These are phyloP conservation scores for Habrosyne pyritoides DNA, from an alignment of 2,888 invertebrate genomes.

Conservation along the genomic window DNA sequence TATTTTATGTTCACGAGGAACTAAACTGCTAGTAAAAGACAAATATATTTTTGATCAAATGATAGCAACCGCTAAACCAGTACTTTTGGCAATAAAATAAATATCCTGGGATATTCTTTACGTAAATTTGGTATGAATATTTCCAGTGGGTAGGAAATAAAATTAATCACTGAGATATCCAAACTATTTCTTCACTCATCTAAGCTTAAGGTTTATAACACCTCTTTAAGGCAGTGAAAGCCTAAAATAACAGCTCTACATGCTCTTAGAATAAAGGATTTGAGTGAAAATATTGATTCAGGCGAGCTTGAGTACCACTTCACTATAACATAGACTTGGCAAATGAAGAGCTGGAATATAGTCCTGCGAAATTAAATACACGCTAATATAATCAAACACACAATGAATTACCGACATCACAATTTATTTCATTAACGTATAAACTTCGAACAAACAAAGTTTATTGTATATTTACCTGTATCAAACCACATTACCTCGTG, in stretches of 20 bases:
- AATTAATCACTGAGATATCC: background rate
- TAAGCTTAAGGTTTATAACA: slow-evolving; percentile 1
- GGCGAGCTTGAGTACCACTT: background rate
- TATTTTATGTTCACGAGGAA: background rate
- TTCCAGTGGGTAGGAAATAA: too few species aligned
- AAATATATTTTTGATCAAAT: too few species aligned
- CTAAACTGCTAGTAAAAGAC: background rate
- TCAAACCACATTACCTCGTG: slow-evolving; percentile 12
- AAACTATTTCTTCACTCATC: background rate
- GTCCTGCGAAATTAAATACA: background rate
- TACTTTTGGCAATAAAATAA: too few species aligned
- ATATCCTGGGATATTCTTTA: too few species aligned
- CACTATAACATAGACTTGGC: background rate
- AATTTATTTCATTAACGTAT: slow-evolving; percentile 18
- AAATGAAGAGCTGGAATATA: background rate
- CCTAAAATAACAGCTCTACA: background rate
- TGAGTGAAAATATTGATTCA: background rate
- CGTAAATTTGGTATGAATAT: too few species aligned
- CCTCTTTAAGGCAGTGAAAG: background rate
- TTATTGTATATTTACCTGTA: background rate
- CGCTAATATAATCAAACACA: slow-evolving; percentile 3
- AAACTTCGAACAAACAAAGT: slow-evolving; percentile 20
- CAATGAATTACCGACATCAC: background rate
- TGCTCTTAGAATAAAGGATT: background rate
- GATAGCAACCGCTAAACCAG: too few species aligned